phyloP scores from a whole-genome alignment of 2,888 invertebrate genomes.

The Machimus rusticus region DNA sequence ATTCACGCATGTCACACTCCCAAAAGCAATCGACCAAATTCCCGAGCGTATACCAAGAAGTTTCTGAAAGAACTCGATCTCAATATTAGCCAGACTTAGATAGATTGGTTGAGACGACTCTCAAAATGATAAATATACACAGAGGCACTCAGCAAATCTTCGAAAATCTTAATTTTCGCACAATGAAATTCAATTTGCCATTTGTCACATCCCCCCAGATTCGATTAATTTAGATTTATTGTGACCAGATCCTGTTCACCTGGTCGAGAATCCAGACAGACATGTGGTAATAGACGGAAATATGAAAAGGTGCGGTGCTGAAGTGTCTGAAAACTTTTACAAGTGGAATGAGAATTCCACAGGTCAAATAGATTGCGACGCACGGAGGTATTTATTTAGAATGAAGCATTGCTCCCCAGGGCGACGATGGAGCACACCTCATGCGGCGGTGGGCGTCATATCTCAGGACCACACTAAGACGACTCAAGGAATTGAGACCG shows the following conservation, averaged over 20 bases:
- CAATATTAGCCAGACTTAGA: neutral
- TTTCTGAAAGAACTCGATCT: neutral
- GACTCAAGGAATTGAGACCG: neutral
- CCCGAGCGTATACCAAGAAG: neutral
- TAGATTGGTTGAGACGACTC: neutral
- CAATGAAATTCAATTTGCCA: neutral
- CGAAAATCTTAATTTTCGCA: neutral
- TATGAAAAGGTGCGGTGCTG: neutral
- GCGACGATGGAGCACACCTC: neutral
- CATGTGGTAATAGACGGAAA: neutral
- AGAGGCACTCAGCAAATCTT: neutral
- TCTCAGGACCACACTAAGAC: neutral
- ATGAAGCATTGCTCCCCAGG: neutral
- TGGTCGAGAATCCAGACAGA: neutral
- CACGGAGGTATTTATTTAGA: neutral
- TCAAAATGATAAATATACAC: neutral
- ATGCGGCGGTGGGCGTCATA: neutral
- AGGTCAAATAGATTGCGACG: neutral
- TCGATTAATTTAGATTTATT: neutral
- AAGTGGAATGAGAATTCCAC: neutral
- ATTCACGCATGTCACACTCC: neutral
- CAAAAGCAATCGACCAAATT: neutral
- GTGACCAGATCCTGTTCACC: neutral
- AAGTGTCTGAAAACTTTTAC: constrained; percentile 1
- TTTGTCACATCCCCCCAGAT: neutral